Evolutionary conservation across 1,140 invertebrate species (phyloP).

Genomic region (Diachasma alloeum): DNA sequence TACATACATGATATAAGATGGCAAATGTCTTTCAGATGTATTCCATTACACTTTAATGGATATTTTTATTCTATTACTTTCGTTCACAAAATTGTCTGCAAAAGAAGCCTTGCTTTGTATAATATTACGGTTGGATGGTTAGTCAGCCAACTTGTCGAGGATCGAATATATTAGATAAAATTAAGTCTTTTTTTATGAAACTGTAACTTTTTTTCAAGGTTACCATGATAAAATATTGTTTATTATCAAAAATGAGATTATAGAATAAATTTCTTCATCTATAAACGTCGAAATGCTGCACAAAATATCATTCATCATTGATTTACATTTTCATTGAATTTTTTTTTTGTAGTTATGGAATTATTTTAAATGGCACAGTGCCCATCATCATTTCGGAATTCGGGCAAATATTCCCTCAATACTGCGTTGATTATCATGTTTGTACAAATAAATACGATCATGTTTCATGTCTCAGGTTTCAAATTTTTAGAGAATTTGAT

Average conservation of each 20-base stretch:
- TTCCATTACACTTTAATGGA: neutral
- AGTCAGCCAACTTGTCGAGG: neutral
- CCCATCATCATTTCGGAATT: neutral
- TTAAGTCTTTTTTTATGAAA: neutral
- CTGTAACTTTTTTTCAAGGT: too few species aligned
- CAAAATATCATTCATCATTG: neutral
- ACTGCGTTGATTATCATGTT: too few species aligned
- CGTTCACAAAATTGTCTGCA: neutral
- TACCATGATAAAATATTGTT: neutral
- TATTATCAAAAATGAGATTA: neutral
- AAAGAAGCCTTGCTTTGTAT: neutral
- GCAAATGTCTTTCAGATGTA: neutral
- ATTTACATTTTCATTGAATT: neutral
- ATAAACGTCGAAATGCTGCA: neutral
- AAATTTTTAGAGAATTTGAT: neutral
- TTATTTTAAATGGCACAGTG: neutral
- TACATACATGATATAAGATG: neutral
- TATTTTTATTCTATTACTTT: neutral
- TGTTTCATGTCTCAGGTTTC: too few species aligned
- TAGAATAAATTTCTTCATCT: neutral
- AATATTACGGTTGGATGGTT: neutral
- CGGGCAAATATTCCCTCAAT: slow-evolving; percentile 7
- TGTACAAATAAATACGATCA: neutral
- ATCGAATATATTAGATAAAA: neutral
- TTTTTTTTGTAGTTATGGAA: neutral